A percentile compares a stretch with the other conserved stretches of the same genome.
Evolutionary conservation across 2,888 invertebrate genomes (phyloP).

Genomic region (Cryptocheilus praepositus): DNA sequence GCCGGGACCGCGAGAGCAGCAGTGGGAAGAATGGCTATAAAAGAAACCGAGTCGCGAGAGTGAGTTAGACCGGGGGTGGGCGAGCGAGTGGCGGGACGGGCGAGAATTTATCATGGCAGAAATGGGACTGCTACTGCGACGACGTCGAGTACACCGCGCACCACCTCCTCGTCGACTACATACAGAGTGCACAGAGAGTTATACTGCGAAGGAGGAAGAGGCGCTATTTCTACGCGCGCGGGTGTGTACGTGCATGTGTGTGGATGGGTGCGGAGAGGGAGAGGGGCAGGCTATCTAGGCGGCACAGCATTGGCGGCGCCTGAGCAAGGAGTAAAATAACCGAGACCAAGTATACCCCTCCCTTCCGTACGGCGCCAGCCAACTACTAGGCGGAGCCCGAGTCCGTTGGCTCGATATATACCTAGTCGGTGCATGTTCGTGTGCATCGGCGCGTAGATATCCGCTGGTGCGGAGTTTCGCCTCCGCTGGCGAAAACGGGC

Average conservation of each 20-base stretch:
- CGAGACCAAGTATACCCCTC: conserved; percentile 56
- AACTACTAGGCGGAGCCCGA: conserved; percentile 53
- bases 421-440: conserved; percentile 37
- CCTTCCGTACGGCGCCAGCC: conserved; percentile 30
- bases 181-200: not conserved
- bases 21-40: not conserved
- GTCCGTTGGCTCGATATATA: conserved; percentile 53
- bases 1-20: not conserved
- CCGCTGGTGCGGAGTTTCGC: conserved; percentile 50
- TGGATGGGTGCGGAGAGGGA: conserved; percentile 18
- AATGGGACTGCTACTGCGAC: conserved; percentile 37
- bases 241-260: conserved; percentile 16
- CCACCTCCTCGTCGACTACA: conserved; percentile 27
- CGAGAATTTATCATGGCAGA: not conserved
- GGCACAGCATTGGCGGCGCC: conserved; percentile 49
- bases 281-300: conserved; percentile 36
- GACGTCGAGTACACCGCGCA: conserved; percentile 50
- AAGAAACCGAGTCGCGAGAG: not conserved
- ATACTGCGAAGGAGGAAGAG: conserved; percentile 6
- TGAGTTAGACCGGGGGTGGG: not conserved
- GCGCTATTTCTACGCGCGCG: not conserved
- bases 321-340: conserved; percentile 59
- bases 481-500: too few species aligned
- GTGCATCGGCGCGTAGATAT: conserved; percentile 50
- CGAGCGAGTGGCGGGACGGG: not conserved